Evolutionary conservation across 2,888 invertebrate genomes (phyloP).

Genomic region (Melieria omissa): DNA sequence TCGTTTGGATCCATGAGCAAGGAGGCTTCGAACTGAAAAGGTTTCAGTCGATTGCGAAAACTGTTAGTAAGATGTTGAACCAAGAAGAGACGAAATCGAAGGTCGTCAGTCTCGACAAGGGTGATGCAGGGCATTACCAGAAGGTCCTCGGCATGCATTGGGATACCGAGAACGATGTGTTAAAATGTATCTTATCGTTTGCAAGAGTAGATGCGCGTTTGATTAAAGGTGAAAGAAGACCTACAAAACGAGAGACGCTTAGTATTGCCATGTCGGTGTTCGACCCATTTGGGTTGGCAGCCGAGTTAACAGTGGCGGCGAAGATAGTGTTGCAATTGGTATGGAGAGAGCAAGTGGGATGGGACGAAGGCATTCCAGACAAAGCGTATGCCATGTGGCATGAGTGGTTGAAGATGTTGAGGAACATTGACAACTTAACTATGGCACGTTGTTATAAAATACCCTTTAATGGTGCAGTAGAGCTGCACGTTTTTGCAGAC

Average conservation of each 20-base stretch:
- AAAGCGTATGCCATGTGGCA: constrained; percentile 30
- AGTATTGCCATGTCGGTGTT: constrained; percentile 37
- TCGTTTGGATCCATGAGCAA: constrained; percentile 23
- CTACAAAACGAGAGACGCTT: constrained; percentile 37
- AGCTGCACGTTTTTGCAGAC: constrained; percentile 40
- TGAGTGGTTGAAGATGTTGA: constrained; percentile 24
- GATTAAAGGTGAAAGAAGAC: constrained; percentile 25
- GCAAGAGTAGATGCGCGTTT: constrained; percentile 27
- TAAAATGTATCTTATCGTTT: constrained; percentile 32
- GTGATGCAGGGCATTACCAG: neutral
- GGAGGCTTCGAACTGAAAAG: constrained; percentile 37
- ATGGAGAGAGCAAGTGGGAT: constrained; percentile 34
- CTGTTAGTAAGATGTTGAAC: constrained; percentile 10
- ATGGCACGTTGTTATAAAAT: constrained; percentile 36
- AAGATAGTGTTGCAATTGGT: constrained; percentile 37
- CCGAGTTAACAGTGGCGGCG: constrained; percentile 32
- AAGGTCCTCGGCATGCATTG: constrained; percentile 37
- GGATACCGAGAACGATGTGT: constrained; percentile 20
- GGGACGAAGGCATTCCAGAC: constrained; percentile 38
- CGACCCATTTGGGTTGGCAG: constrained; percentile 36
- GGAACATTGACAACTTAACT: constrained; percentile 22
- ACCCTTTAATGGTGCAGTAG: constrained; percentile 17
- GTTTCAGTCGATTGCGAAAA: constrained; percentile 30
- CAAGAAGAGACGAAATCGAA: neutral
- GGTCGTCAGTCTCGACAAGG: constrained; percentile 1